Evolutionary conservation across 1,140 invertebrate species (phyloP), one percentile per base, ranked within the genome.

Genomic region (Arctopsyche grandis): DNA sequence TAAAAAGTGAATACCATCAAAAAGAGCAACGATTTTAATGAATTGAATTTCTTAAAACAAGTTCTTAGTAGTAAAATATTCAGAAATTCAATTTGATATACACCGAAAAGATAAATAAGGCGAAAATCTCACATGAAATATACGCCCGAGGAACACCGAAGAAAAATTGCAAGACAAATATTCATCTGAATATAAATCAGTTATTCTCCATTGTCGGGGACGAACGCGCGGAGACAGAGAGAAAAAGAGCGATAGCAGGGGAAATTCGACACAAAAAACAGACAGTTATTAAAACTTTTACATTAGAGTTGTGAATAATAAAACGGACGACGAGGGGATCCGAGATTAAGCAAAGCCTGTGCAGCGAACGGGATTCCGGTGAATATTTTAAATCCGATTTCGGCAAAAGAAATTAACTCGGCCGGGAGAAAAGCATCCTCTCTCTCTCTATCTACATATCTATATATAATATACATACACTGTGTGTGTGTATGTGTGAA

Each of bases 231-330:
- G 16, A 52, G 16, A 52, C 19, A 38, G 24, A 16, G 44, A 48
- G n/a, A 52, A 44, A 73, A 10, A 19, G 0, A 46, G 12, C 12
- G 80, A n/a, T n/a, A 7, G 48, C 44, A 48, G 58, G 52, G 70
- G 16, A 26, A 29, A 38, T 12, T 69, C 77, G 48, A 60, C 75
- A 69, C 77, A 78, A 82, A 82, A 80, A 82, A 82, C 81, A 82
- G 81, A 82, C 80, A 82, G 81, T 82, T 82, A 82, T 82, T 82
- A 82, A 82, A 82, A 82, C 81, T 82, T 82, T 82, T 80, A 80
- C 81, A 82, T 82, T 82, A 82, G 78, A 79, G 81, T 80, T 82
- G 81, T 82, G 81, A 82, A 82, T 82, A 82, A 82, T 82, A 82
- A 80, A 82, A 80, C 75, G 69, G 48, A 66, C 58, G 58, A 43